These are phyloP conservation scores for Trinectes maculatus DNA, from an alignment of 2,113 vertebrate species.

Conservation along the genomic window DNA sequence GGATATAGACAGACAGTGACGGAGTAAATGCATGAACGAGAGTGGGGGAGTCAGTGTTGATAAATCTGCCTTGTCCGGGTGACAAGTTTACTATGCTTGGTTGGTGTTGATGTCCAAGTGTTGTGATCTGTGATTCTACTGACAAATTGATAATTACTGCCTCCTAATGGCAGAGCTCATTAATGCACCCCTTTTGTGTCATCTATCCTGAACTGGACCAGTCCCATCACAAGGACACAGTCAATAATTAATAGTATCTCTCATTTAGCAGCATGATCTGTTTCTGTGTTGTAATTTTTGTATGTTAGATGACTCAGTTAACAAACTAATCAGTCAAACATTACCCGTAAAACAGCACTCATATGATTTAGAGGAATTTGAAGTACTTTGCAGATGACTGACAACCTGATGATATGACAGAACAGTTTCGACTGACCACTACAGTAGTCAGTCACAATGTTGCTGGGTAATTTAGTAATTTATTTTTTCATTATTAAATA, in stretches of 20 bases:
- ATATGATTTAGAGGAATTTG: no score
- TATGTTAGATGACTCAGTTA: not conserved
- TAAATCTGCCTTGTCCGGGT: slow-evolving; percentile 68
- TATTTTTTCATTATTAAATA: no score
- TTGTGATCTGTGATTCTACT: slow-evolving; percentile 37
- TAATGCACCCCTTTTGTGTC: slow-evolving; percentile 63
- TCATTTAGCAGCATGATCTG: not conserved
- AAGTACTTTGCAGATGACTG: no score
- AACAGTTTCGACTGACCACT: no score
- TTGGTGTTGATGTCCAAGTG: slow-evolving; percentile 36
- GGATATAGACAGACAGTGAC: slow-evolving; percentile 24
- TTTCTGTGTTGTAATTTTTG: not conserved
- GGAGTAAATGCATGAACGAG: not conserved
- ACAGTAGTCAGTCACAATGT: no score
- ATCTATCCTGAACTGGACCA: slow-evolving; percentile 27
- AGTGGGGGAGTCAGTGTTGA: slow-evolving; percentile 27
- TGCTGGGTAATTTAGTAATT: no score
- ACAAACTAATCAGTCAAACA: no score
- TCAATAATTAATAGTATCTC: not conserved
- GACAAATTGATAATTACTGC: slow-evolving; percentile 72
- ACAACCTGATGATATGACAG: no score
- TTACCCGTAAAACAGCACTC: no score
- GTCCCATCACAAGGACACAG: slow-evolving; percentile 13
- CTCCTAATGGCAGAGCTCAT: slow-evolving; percentile 63
- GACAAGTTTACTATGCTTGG: slow-evolving; percentile 54